These are phyloP conservation scores for Lasioglossum villosulum DNA, from an alignment of 2,888 invertebrate species.

Conservation along the genomic window DNA sequence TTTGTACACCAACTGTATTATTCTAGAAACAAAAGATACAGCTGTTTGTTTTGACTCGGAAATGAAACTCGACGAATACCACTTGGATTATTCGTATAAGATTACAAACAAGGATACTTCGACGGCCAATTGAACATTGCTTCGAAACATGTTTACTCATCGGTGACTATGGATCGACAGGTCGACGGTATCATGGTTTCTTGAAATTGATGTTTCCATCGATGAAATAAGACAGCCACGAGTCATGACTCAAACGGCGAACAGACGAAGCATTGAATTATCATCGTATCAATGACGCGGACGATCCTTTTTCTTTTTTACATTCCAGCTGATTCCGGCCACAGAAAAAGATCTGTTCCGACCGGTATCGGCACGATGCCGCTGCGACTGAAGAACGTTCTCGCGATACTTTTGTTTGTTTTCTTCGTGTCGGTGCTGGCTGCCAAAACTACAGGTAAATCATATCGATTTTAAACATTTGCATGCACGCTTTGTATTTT, in stretches of 20 bases:
- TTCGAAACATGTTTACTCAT: neutral
- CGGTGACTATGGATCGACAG: neutral
- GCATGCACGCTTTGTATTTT: neutral
- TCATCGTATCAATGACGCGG: slow-evolving; percentile 9
- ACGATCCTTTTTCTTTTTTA: slow-evolving; percentile 22
- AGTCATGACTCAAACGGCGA: neutral
- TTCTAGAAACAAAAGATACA: neutral
- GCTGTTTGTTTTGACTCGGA: neutral
- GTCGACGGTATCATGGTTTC: neutral
- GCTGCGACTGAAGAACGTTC: slow-evolving; percentile 24
- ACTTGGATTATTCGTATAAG: neutral
- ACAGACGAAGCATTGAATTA: neutral
- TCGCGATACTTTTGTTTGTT: slow-evolving; percentile 38
- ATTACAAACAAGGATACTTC: neutral
- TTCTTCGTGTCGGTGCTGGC: slow-evolving; percentile 1
- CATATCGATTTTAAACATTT: slow-evolving; percentile 15
- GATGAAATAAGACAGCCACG: neutral
- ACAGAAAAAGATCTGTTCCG: slow-evolving; percentile 17
- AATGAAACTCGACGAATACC: neutral
- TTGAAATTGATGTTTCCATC: neutral
- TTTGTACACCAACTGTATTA: too few relatives aligned
- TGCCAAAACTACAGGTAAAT: slow-evolving; percentile 48
- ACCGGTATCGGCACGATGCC: slow-evolving; percentile 42
- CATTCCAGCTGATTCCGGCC: slow-evolving; percentile 16
- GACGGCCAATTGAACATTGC: slow-evolving; percentile 30